A percentile compares a stretch with the other conserved stretches of the same genome.
These are phyloP conservation scores for Dermolepida albohirtum DNA, from an alignment of 2,888 invertebrate genomes.

Conservation along the genomic window DNA sequence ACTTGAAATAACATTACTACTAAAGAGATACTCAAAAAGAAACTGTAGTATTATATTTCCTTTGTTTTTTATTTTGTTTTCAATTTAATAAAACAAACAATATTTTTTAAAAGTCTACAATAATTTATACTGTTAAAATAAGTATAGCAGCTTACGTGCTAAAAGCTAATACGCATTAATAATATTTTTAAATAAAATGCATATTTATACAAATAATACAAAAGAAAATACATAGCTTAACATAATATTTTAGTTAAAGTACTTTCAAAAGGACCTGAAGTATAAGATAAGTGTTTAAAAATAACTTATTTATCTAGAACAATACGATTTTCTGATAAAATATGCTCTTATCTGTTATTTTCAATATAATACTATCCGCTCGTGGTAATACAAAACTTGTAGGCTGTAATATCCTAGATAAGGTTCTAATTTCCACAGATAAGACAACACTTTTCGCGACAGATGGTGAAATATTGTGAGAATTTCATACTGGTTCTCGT, in stretches of 20 bases:
- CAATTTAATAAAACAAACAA: no score
- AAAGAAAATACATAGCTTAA: no score
- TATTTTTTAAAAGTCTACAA: no score
- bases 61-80: no score
- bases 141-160: no score
- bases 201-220: no score
- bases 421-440: conserved; percentile 56
- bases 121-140: no score
- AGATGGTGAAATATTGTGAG: conserved; percentile 64
- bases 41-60: no score
- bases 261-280: conserved; percentile 5
- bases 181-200: no score
- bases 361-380: conserved; percentile 33
- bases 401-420: conserved; percentile 49
- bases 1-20: no score
- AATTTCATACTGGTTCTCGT: conserved; percentile 60
- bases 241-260: not conserved
- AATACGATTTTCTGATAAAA: conserved; percentile 35
- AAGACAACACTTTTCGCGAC: conserved; percentile 59
- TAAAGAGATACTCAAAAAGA: no score
- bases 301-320: conserved; percentile 28
- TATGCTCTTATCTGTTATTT: conserved; percentile 26
- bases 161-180: no score
- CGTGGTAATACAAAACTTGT: conserved; percentile 49
- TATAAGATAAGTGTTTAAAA: conserved; percentile 30